A percentile compares a stretch with the other conserved stretches of the same genome.
Evolutionary conservation across 2,797 vertebrate genomes (phyloP).

Genomic region (Anabas testudineus): DNA sequence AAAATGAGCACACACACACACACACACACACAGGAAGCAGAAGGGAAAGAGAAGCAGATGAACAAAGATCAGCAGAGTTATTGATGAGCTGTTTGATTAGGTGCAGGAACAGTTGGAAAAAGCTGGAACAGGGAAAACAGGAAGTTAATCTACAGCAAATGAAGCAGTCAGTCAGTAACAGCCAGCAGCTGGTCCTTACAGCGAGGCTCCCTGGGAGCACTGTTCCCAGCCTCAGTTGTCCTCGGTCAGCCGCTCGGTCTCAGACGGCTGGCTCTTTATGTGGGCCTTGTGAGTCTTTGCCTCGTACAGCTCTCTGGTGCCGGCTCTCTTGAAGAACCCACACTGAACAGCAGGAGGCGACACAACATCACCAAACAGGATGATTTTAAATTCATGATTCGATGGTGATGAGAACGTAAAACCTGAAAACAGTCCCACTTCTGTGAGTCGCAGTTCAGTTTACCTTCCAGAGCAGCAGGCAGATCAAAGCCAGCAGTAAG

Average conservation of each 20-base stretch:
- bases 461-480: constrained; percentile 93
- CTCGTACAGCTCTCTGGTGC: constrained; percentile 91
- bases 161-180: neutral
- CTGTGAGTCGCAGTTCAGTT: neutral
- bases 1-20: too few species aligned
- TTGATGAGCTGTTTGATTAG: neutral
- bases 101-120: neutral
- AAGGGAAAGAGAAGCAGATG: neutral
- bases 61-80: neutral
- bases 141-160: neutral
- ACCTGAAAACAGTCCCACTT: neutral
- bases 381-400: neutral
- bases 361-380: constrained; percentile 33
- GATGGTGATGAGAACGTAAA: neutral
- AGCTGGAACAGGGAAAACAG: neutral
- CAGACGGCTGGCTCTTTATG: constrained; percentile 91
- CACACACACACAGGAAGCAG: neutral
- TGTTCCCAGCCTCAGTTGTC: constrained; percentile 81
- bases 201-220: constrained; percentile 17
- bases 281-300: constrained; percentile 91
- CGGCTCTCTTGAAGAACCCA: constrained; percentile 93
- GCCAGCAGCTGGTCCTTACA: constrained; percentile 35
- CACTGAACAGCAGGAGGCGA: constrained; percentile 83
- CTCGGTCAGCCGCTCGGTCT: constrained; percentile 87
- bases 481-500: constrained; percentile 88